Percentiles rank a stretch among this genome's conserved stretches.
phyloP scores from a whole-genome alignment of 2,888 invertebrate genomes.

The Synanthedon formicaeformis region DNA sequence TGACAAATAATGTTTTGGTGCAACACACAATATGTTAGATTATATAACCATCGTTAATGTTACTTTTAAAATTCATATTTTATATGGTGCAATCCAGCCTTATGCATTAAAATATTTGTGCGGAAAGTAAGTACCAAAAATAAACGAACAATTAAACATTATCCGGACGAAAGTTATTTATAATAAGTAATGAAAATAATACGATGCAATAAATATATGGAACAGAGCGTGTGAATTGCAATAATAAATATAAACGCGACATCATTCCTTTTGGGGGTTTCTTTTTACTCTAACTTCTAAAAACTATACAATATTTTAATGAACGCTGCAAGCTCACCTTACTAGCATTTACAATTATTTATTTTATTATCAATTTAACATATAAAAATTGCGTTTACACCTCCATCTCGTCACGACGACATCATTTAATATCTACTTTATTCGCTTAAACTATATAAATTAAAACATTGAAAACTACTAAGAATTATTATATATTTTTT shows the following conservation, averaged over 20 bases:
- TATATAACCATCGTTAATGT: no score
- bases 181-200: not conserved
- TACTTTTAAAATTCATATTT: no score
- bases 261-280: no score
- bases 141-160: slow-evolving; percentile 1
- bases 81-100: no score
- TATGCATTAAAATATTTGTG: slow-evolving; percentile 36
- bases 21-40: no score
- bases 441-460: slow-evolving; percentile 38
- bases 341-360: slow-evolving; percentile 39
- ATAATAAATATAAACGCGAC: not conserved
- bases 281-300: not conserved
- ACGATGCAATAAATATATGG: not conserved
- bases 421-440: slow-evolving; percentile 63
- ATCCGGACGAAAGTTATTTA: not conserved
- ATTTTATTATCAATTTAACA: slow-evolving; percentile 11
- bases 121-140: slow-evolving; percentile 53
- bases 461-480: slow-evolving; percentile 64
- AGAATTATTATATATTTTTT: slow-evolving; percentile 35
- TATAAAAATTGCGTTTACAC: slow-evolving; percentile 39
- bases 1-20: no score
- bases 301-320: slow-evolving; percentile 9
- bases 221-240: not conserved
- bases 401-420: slow-evolving; percentile 44
- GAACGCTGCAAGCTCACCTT: slow-evolving; percentile 64